Conservation (phyloP, 2,797 vertebrate species). For the Oryzias dopingdopingensis region DNA sequence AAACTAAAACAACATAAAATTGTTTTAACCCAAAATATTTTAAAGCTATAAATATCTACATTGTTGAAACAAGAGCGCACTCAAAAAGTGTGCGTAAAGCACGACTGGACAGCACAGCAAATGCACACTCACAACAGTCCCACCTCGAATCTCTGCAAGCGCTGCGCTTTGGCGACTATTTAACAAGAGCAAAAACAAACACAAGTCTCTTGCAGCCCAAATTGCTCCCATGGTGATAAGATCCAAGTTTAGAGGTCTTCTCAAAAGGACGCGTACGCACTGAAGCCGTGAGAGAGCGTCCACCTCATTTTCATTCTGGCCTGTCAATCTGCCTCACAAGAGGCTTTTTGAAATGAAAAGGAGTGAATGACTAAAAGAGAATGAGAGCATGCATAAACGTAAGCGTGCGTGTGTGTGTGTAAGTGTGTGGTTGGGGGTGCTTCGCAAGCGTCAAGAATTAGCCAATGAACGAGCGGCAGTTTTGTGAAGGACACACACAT, state of each 20-base stretch:
- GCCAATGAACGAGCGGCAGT: conserved; percentile 31
- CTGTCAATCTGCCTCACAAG: conserved; percentile 78
- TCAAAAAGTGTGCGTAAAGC: conserved; percentile 65
- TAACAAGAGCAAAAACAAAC: conserved; percentile 85
- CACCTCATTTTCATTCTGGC: conserved; percentile 82
- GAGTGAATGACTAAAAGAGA: conserved; percentile 26
- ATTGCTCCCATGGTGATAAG: conserved; percentile 81
- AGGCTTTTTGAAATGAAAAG: conserved; percentile 71
- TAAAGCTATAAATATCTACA: background rate
- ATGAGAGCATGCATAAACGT: conserved; percentile 53
- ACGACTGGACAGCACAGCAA: conserved; percentile 43
- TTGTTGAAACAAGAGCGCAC: conserved; percentile 53
- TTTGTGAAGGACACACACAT: accelerated
- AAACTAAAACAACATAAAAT: background rate
- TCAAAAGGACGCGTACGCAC: conserved; percentile 78
- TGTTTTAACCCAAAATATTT: background rate
- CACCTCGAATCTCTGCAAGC: conserved; percentile 79
- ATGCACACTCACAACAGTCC: conserved; percentile 61
- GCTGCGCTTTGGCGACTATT: conserved; percentile 78
- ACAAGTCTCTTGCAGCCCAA: conserved; percentile 75
- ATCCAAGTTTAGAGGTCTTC: conserved; percentile 74
- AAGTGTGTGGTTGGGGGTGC: conserved; percentile 6
- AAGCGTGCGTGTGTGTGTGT: conserved; percentile 11
- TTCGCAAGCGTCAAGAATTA: conserved; percentile 31
- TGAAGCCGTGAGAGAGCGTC: conserved; percentile 75